phyloP scores from a whole-genome alignment of 2,797 vertebrate species.

The Diplodus puntazzo region DNA sequence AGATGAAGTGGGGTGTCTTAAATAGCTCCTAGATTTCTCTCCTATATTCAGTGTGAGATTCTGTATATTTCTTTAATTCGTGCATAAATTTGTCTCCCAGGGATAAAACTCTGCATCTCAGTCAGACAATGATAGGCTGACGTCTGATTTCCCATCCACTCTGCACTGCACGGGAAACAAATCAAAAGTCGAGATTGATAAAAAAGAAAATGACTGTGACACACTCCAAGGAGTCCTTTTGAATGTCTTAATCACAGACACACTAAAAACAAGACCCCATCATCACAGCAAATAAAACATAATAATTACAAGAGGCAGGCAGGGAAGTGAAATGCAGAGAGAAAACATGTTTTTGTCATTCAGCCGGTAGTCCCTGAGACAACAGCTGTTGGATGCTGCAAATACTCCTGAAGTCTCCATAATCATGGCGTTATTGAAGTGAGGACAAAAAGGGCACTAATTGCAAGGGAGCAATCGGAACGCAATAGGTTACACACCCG shows the following conservation, averaged over 20 bases:
- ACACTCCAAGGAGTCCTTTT: conserved; percentile 90
- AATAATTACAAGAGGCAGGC: conserved; percentile 90
- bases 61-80: conserved; percentile 59
- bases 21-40: conserved; percentile 25
- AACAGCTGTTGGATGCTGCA: conserved; percentile 99
- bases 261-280: conserved; percentile 98
- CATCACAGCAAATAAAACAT: conserved; percentile 90
- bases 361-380: conserved; percentile 99
- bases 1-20: conserved; percentile 16
- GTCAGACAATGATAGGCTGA: conserved; percentile 77
- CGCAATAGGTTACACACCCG: conserved; percentile 99
- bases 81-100: conserved; percentile 53
- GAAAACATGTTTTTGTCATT: conserved; percentile 99
- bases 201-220: conserved; percentile 80
- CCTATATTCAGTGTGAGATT: conserved; percentile 31
- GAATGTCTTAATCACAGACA: conserved; percentile 99
- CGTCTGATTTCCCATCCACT: conserved; percentile 77
- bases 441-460: conserved; percentile 99
- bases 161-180: conserved; percentile 76
- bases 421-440: conserved; percentile 99
- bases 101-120: conserved; percentile 62
- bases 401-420: conserved; percentile 99
- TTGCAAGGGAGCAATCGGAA: conserved; percentile 99
- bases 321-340: conserved; percentile 95
- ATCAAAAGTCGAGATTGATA: conserved; percentile 83